These are phyloP conservation scores for Cheilinus undulatus DNA, from an alignment of 2,113 vertebrate species.

Conservation along the genomic window DNA sequence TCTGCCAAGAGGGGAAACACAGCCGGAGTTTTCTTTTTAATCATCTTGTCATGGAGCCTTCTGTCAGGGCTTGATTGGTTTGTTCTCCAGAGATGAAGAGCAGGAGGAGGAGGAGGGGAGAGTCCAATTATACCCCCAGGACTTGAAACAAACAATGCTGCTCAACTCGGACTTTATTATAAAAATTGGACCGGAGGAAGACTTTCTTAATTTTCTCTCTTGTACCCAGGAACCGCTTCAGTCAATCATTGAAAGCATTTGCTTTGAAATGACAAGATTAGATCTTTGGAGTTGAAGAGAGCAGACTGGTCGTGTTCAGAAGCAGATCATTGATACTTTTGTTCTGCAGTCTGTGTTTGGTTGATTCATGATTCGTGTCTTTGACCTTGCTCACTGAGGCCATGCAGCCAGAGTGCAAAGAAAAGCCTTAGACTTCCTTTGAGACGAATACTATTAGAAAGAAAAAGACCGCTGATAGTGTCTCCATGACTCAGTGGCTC, in stretches of 20 bases:
- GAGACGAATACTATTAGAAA: too few species aligned
- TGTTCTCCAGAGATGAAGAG: slow-evolving; percentile 41
- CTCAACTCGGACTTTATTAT: slow-evolving; percentile 39
- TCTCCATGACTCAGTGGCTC: too few species aligned
- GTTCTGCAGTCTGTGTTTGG: neutral
- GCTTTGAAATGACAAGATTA: neutral
- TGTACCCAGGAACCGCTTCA: neutral
- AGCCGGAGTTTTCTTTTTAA: slow-evolving; percentile 39
- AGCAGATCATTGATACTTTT: neutral
- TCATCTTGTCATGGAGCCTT: slow-evolving; percentile 45
- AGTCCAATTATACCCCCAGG: slow-evolving; percentile 31
- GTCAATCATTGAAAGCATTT: slow-evolving; percentile 17
- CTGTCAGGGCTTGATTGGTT: slow-evolving; percentile 54
- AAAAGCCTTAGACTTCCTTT: too few species aligned
- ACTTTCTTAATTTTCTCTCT: neutral
- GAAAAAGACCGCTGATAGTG: too few species aligned
- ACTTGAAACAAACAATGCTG: slow-evolving; percentile 47
- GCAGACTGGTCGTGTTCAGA: neutral
- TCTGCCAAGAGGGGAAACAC: slow-evolving; percentile 35
- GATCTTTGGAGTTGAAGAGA: too few species aligned
- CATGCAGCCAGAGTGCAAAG: too few species aligned
- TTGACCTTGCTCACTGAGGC: neutral
- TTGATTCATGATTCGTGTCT: neutral
- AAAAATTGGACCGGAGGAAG: slow-evolving; percentile 17
- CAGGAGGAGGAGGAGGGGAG: slow-evolving; percentile 1